These are phyloP conservation scores for Cyanoramphus novaezelandiae DNA, from an alignment of 2,113 vertebrate species.

Conservation along the genomic window DNA sequence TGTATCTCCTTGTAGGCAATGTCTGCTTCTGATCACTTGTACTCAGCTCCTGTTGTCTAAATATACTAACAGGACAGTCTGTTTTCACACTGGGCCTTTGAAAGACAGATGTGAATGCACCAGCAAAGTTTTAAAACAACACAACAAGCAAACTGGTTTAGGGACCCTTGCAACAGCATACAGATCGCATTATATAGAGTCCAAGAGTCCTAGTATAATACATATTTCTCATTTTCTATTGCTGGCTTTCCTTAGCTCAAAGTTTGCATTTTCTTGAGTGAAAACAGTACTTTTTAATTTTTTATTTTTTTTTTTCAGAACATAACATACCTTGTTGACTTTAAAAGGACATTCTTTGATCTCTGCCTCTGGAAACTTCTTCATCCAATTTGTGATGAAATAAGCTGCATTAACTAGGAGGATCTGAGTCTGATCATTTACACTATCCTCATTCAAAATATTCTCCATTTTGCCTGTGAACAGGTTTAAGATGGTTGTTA, in stretches of 20 bases:
- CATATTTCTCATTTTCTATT: background rate
- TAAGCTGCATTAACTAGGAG: slow-evolving; percentile 80
- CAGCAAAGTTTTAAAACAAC: background rate
- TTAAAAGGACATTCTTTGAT: slow-evolving; percentile 80
- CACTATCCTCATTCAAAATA: slow-evolving; percentile 65
- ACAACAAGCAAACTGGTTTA: background rate
- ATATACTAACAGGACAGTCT: background rate
- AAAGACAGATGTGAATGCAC: background rate
- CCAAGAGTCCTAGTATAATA: background rate
- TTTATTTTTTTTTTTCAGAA: background rate
- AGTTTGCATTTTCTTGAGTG: background rate
- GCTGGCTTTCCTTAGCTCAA: background rate
- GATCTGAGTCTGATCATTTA: slow-evolving; percentile 76
- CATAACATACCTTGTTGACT: slow-evolving; percentile 81
- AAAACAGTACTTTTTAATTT: background rate
- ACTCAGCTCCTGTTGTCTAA: background rate
- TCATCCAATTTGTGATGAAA: slow-evolving; percentile 83
- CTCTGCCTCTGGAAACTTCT: slow-evolving; percentile 79
- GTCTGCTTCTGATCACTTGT: background rate
- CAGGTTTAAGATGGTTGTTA: background rate
- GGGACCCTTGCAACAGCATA: background rate
- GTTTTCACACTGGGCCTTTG: background rate
- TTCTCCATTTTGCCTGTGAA: slow-evolving; percentile 77
- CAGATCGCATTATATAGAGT: background rate
- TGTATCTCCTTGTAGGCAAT: background rate